Evolutionary conservation across 2,888 invertebrate species (phyloP), one percentile per base, ranked within the genome.

Genomic region (Panzeria rudis): DNA sequence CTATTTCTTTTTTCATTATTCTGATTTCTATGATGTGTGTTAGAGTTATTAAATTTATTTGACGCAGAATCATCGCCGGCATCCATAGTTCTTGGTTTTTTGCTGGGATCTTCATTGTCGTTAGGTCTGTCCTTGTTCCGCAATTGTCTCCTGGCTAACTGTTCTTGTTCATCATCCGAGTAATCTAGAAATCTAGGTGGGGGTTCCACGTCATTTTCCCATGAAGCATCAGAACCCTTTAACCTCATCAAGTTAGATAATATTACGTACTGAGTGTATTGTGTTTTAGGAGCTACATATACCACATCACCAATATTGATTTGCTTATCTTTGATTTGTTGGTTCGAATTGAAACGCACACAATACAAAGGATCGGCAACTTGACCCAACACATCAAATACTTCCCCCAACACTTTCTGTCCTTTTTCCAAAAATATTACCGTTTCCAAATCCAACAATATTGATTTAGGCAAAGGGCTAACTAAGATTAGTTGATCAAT

Each of bases 331-430:
- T 94, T 91, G 71, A 97, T 96, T 90, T 98, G 97, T 72, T 96
- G 94, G 13, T 92, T 91, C 0, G 95, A 95, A 93, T 98, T 98
- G 92, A 98, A 98, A 3, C 98, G 94, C n/a, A 99, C 95, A 87
- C 97, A 96, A 92, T 99, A 99, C 87, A 96, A 94, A 0, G 99
- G 98, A 88, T 96, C 95, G 0, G 94, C 93, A 0, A 98, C 97
- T 68, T 95, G 96, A 15, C 99, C 98, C 91, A 98, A 95, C 0
- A 98, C 97, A 93, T 99, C 99, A 92, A 97, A 98, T 66, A 98
- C 95, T 91, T 95, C 95, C 0, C 92, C 92, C 5, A 97, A 92
- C 11, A 96, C 94, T 87, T 94, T 94, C 84, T 95, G 94, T 4
- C 97, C 97, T 88, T 95, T 95, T 15, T 97, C 96, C 82, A 97